Evolutionary conservation across 2,113 vertebrate genomes (phyloP), one percentile per base, ranked within the genome.

Genomic region (Rhinogobius similis): DNA sequence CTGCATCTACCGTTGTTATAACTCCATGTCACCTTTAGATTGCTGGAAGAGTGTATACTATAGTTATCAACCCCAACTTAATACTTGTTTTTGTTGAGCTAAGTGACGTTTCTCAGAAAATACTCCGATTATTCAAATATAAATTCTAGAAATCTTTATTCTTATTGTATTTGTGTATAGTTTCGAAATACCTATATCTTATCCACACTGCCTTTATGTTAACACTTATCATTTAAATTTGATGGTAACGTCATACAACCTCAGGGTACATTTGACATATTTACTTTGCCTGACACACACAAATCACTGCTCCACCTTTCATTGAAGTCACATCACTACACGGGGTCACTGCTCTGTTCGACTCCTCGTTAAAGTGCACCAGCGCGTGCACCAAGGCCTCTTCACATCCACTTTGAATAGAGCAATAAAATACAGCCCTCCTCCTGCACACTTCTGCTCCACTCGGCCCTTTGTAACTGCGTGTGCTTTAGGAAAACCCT

Each of bases 391-490:
- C 3, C 18, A 23, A 0, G n/a, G n/a, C 6, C 36, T 68, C 67
- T 73, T 59, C 32, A 44, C 52, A 77, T 74, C 76, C 66, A 38
- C 26, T 24, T 67, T 75, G 66, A 86, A 79, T 53, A 7, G 67
- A 78, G 13, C 61, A 18, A 53, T 78, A 65, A 82, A 84, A 79
- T 65, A 81, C 36, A 16, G 38, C n/a, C 21, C 16, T 65, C 21
- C 70, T 58, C 59, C 18, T 23, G 6, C 64, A 62, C 75, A 63
- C 53, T 1, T 26, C 65, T 70, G 64, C 65, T 68, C 23, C 65
- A 62, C 36, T n/a, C 70, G 72, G 77, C 75, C 64, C 87, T 89
- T 88, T 75, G 82, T 65, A 59, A 73, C 46, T 75, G 56, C 14
- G 39, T 56, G 29, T 39, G 58, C 68, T 78, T 82, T 80, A 81